These are phyloP conservation scores for Equus quagga DNA, from an alignment of 2,113 vertebrate species.

Conservation along the genomic window DNA sequence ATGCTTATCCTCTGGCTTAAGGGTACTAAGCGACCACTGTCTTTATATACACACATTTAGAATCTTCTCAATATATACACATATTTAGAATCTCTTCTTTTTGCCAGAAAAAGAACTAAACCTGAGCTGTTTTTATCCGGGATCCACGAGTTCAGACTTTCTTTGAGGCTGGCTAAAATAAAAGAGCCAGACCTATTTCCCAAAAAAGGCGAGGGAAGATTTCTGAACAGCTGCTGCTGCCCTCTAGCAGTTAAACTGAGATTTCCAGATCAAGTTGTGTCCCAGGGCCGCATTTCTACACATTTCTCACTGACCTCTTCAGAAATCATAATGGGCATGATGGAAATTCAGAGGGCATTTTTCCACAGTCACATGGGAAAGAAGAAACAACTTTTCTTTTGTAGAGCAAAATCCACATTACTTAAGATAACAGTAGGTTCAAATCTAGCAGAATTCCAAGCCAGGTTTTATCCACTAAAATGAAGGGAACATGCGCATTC, in stretches of 20 bases:
- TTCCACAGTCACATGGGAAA: not conserved
- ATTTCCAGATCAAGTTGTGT: not conserved
- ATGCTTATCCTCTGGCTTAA: not conserved
- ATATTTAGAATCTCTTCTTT: not conserved
- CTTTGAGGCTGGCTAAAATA: not conserved
- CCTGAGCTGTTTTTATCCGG: not conserved
- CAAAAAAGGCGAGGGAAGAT: not conserved
- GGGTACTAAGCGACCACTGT: not conserved
- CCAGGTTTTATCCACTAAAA: not conserved
- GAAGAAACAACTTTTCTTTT: not conserved
- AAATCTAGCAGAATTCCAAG: not conserved
- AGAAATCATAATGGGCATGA: not conserved
- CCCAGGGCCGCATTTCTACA: fast-evolving
- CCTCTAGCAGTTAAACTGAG: not conserved
- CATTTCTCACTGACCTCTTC: not conserved
- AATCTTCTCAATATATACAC: not conserved
- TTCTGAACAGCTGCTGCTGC: not conserved
- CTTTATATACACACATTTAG: not conserved
- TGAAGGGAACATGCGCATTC: not conserved
- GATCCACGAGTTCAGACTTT: not conserved
- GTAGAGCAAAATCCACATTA: fast-evolving
- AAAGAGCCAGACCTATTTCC: not conserved
- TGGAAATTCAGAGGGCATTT: not conserved
- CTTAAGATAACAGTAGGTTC: not conserved
- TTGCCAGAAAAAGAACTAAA: not conserved